phyloP scores from a whole-genome alignment of 2,888 invertebrate genomes.

The Sceliomorpha sp. region DNA sequence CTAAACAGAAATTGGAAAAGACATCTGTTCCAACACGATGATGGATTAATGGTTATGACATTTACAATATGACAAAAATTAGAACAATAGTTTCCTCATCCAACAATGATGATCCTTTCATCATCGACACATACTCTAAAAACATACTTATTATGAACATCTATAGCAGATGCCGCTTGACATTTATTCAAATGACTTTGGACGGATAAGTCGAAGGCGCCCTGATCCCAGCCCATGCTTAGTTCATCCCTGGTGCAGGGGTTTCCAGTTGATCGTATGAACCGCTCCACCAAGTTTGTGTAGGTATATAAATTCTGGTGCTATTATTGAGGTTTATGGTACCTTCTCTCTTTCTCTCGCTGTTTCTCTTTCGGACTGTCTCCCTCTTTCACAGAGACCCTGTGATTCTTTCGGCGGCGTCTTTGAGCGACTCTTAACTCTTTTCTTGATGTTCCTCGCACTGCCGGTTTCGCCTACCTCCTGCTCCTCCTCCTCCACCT shows the following conservation, averaged over 20 bases:
- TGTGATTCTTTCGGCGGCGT: slow-evolving; percentile 46
- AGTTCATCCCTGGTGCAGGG: slow-evolving; percentile 60
- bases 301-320: slow-evolving; percentile 80
- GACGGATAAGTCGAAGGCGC: slow-evolving; percentile 22
- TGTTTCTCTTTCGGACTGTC: slow-evolving; percentile 66
- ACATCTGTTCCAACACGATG: too few species aligned
- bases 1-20: too few species aligned
- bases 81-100: too few species aligned
- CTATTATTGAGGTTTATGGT: slow-evolving; percentile 79
- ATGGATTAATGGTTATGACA: too few species aligned
- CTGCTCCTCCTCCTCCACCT: slow-evolving; percentile 51
- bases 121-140: too few species aligned
- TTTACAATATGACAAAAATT: too few species aligned
- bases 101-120: too few species aligned
- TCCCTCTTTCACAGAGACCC: slow-evolving; percentile 56
- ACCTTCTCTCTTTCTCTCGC: slow-evolving; percentile 68
- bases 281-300: slow-evolving; percentile 75
- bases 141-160: too few species aligned
- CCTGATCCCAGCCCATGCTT: slow-evolving; percentile 49
- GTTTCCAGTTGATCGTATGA: slow-evolving; percentile 48
- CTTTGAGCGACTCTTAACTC: slow-evolving; percentile 61
- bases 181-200: background rate
- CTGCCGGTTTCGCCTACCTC: slow-evolving; percentile 46
- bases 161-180: too few species aligned
- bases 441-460: slow-evolving; percentile 45